phyloP scores from a whole-genome alignment of 1,140 invertebrate species.

The Plodia interpunctella region DNA sequence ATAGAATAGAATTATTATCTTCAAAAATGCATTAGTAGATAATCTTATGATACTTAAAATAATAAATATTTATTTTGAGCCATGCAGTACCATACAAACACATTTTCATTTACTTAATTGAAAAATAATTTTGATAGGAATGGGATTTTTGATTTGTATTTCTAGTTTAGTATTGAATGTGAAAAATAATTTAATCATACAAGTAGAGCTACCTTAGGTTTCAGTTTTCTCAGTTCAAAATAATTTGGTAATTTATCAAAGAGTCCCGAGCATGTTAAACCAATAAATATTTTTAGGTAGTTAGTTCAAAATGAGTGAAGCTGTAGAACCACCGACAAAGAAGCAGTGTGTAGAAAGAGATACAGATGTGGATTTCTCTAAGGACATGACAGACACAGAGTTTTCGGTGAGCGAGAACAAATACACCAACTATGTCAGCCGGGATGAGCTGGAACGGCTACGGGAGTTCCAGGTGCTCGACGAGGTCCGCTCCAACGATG shows the following conservation, averaged over 20 bases:
- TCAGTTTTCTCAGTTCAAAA: too few species aligned
- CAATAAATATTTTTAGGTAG: slow-evolving; percentile 36
- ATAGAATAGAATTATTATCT: too few species aligned
- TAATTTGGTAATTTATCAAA: background rate
- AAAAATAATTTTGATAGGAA: too few species aligned
- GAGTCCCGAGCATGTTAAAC: slow-evolving; percentile 14
- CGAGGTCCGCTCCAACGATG: slow-evolving; percentile 80
- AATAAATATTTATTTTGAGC: too few species aligned
- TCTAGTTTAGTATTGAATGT: too few species aligned
- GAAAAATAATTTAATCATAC: too few species aligned
- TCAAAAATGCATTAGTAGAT: too few species aligned
- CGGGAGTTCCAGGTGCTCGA: slow-evolving; percentile 87
- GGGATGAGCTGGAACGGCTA: slow-evolving; percentile 55
- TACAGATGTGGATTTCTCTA: slow-evolving; percentile 24
- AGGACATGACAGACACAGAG: slow-evolving; percentile 19
- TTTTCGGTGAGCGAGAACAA: slow-evolving; percentile 27
- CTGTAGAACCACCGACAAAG: background rate
- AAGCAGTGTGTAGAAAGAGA: slow-evolving; percentile 6
- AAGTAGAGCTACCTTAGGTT: too few species aligned
- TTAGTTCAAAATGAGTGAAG: slow-evolving; percentile 38
- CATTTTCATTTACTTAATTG: too few species aligned
- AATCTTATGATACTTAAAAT: too few species aligned
- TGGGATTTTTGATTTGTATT: too few species aligned
- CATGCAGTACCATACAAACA: too few species aligned
- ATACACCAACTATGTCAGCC: slow-evolving; percentile 44